Evolutionary conservation across 2,113 vertebrate genomes (phyloP), one percentile per base, ranked within the genome.

Genomic region (Neotoma lepida): DNA sequence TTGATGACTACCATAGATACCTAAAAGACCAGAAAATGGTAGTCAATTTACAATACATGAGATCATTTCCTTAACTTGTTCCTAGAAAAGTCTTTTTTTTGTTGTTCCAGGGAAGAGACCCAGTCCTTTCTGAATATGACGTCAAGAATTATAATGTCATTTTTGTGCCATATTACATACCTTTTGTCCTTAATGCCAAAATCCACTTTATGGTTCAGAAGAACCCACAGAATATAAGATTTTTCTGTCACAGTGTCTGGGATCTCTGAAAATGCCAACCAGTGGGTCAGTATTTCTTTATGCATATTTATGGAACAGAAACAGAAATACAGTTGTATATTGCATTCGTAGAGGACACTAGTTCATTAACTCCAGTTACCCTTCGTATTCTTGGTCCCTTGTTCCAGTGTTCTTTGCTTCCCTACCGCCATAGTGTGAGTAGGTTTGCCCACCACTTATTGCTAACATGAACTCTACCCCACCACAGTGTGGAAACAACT

Each of bases 81-180:
- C 35, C 92, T 70, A 30, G n/a, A 74, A 41, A 46, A 46, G 1
- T 24, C 7, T 61, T 63, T 63, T 41, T 94, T 8, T 3, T n/a
- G n/a, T 58, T 51, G 18, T 35, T 17, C 5, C 15, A 78, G 12
- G 10, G 41, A 28, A 78, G 28, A 80, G 10, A 1, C 0, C 0
- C 74, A 8, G 1, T 13, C 9, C 3, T 8, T 0, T 73, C 35
- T 46, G 35, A 26, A 51, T 35, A 12, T 68, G 33, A 78, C 3
- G 12, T n/a, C 20, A 49, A 9, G 58, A 18, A 24, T 6, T 39
- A 15, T 17, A 20, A n/a, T 3, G 0, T 9, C 70, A 33, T n/a
- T 13, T 86, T n/a, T 30, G 20, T 33, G 17, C 14, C 28, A 66
- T 5, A 61, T 61, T 28, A 28, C 3, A 63, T 30, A 12, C 61